Percentiles rank a stretch among this genome's conserved stretches.
Evolutionary conservation across 2,113 vertebrate species (phyloP).

Genomic region (Stegastes partitus): DNA sequence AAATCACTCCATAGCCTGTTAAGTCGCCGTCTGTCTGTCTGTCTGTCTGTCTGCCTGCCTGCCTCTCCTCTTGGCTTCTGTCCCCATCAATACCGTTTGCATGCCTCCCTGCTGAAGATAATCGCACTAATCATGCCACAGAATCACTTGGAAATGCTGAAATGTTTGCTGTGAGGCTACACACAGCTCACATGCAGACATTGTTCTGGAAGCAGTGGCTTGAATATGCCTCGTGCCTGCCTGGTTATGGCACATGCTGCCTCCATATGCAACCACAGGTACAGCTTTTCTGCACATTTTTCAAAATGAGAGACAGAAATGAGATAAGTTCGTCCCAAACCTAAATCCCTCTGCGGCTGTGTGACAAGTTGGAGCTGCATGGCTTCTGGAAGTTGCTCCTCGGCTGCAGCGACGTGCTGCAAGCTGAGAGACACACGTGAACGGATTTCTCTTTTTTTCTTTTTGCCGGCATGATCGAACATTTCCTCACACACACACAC

Average conservation of each 20-base stretch:
- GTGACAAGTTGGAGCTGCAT: conserved; percentile 9
- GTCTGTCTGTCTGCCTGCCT: conserved; percentile 39
- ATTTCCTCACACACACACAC: conserved; percentile 17
- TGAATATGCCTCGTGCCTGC: not conserved
- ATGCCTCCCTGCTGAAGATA: conserved; percentile 49
- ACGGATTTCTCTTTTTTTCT: conserved; percentile 1
- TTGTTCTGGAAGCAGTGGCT: no score
- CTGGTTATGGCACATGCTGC: conserved; percentile 32
- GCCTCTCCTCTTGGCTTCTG: conserved; percentile 43
- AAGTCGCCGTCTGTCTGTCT: conserved; percentile 40
- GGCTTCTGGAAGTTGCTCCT: conserved; percentile 18
- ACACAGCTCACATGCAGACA: no score
- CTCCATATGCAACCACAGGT: not conserved
- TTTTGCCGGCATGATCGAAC: conserved; percentile 45
- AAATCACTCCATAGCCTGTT: conserved; percentile 63
- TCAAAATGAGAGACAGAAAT: not conserved
- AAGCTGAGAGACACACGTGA: conserved; percentile 52
- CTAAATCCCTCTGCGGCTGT: not conserved
- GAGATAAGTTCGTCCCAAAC: not conserved
- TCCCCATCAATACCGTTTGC: conserved; percentile 62
- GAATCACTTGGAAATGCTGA: conserved; percentile 31
- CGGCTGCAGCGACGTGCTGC: conserved; percentile 42
- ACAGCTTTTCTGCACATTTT: not conserved
- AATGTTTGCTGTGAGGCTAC: conserved; percentile 6
- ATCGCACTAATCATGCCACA: conserved; percentile 37